Base-by-base conservation (phyloP, 2,113 vertebrate species). In the Corythoichthys haematopterus region DNA sequence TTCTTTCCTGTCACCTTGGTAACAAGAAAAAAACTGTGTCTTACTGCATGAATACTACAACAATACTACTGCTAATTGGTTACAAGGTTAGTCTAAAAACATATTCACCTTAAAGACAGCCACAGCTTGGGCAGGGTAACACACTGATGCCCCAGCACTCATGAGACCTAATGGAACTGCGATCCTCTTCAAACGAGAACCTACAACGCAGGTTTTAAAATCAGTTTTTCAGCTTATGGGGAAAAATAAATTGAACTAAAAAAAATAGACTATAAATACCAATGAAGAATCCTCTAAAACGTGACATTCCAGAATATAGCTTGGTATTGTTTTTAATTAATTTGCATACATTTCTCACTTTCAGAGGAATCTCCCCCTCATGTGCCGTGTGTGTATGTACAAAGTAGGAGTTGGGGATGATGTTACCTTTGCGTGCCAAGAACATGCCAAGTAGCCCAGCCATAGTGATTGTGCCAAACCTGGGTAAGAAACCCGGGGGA, bases 121-220 rank as follows among this genome's bases (percentile, higher is more conserved):
- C 81, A 96, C 86, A 2, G 94, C 86, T 62, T 95, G 93, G 61
- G 90, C 91, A 4, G 95, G 96, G 77, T 95, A 98, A 80, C 95
- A 97, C 69, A 95, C 81, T 9, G 93, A 88, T n/a, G 90, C 82
- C 64, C 93, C 94, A 59, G 93, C 84, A 68, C 91, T 28, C 65
- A 92, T 88, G 76, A 98, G 79, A 51, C 93, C 93, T 83, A 94
- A 2, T 0, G 95, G 92, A 80, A 94, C 88, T 14, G 68, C 83
- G 40, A 94, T 72, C 84, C 92, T 94, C 93, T 92, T 94, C 75
- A 93, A 83, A 37, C 84, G 92, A 64, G 95, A 94, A 72, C 87
- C 96, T 98, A 73, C 36, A 77, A 80, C 37, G 20, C 63, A 58
- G n/a, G n/a, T 60, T 65, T 71, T 6, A 65, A 5, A 60, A 38